Base-by-base conservation (phyloP, 2,797 vertebrate species). In the Neosilurus mollespiculum region DNA sequence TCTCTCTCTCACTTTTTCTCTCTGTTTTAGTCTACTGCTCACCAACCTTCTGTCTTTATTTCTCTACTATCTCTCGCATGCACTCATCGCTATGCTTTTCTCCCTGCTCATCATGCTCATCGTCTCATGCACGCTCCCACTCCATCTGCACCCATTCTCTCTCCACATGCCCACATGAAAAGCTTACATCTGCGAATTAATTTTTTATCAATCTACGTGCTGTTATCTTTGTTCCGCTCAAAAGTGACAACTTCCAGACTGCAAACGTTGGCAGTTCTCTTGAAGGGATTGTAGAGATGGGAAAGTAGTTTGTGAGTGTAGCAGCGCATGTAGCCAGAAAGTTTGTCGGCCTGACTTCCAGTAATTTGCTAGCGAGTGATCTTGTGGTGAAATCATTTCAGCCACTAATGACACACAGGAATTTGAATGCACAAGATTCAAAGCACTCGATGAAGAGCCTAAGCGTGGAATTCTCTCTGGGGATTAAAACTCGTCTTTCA, bases 161-260 rank as follows among this genome's bases (percentile, higher is more conserved):
- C 80, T 66, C 76, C 83, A 71, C 83, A 81, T 78, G 81, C 86
- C 82, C 86, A 86, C 85, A 90, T 84, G 86, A 90, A 94, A 95
- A 93, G 93, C 86, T 76, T 67, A 90, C 81, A 92, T 92, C 92
- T 92, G 89, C 87, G 88, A 91, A 94, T 93, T 87, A 93, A 94
- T 93, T 91, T 94, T 95, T 94, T 93, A 94, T 95, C 93, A 95
- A 93, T 93, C 91, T 87, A 91, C 86, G 88, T 91, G 87, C 92
- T 90, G 92, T 92, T 93, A 93, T 93, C 94, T 95, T 94, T 95
- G 94, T 94, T 95, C 94, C 89, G 83, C 86, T 84, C 75, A 91
- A 90, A 94, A 93, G 91, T 90, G 93, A 93, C 92, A 88, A 92
- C 91, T 91, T 92, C 89, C 90, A 93, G 91, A 94, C 91, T 90